Conservation (phyloP, 2,888 invertebrate species). For the Zaprionus obscuricornis region DNA sequence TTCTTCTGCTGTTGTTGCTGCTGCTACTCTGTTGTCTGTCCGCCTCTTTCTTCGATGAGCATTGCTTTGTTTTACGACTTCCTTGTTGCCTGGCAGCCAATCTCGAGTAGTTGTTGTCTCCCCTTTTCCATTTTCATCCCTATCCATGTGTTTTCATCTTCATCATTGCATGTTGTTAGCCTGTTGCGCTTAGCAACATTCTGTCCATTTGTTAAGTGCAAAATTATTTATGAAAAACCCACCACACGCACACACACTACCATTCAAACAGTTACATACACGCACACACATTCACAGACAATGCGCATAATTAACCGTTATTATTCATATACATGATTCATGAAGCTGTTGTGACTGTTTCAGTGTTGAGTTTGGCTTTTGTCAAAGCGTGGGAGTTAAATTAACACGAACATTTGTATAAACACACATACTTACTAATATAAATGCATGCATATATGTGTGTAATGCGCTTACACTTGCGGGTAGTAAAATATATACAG, state of each 20-base stretch:
- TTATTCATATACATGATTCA: conserved; percentile 73
- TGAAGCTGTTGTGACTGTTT: conserved; percentile 25
- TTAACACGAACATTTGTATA: neutral
- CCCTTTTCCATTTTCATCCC: neutral
- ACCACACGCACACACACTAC: conserved; percentile 21
- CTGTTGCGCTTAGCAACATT: conserved; percentile 75
- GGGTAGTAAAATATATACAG: neutral
- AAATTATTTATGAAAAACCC: conserved; percentile 71
- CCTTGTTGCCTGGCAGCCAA: conserved; percentile 60
- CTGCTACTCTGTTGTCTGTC: conserved; percentile 22
- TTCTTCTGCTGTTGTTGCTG: conserved; percentile 34
- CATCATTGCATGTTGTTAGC: conserved; percentile 48
- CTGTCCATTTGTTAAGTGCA: conserved; percentile 68
- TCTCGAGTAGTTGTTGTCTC: conserved; percentile 8
- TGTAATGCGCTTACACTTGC: neutral
- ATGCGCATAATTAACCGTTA: conserved; percentile 64
- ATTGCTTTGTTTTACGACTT: conserved; percentile 73
- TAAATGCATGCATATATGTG: neutral
- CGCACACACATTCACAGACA: conserved; percentile 11
- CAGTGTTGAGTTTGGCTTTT: conserved; percentile 35
- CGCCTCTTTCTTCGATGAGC: conserved; percentile 48
- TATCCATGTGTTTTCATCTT: too few species aligned
- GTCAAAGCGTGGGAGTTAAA: conserved; percentile 53
- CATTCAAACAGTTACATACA: conserved; percentile 22
- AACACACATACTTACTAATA: conserved; percentile 2